phyloP scores from a whole-genome alignment of 2,113 vertebrate species.

The Scytalopus superciliaris region DNA sequence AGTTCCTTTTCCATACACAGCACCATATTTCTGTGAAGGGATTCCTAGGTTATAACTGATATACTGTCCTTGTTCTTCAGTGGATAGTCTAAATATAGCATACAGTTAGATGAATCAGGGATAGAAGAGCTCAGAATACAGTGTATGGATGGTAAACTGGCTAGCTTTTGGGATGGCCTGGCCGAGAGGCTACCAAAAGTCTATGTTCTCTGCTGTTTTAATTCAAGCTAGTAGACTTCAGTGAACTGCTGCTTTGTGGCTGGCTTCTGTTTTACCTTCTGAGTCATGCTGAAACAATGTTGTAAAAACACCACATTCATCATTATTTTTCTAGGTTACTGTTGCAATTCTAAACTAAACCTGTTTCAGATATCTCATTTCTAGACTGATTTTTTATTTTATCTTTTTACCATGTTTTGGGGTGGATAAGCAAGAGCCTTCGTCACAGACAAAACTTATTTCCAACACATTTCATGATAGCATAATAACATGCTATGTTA shows the following conservation, averaged over 20 bases:
- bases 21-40: not conserved
- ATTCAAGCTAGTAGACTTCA: not conserved
- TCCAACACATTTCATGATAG: not conserved
- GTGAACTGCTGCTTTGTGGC: not conserved
- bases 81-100: not conserved
- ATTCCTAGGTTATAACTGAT: not conserved
- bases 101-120: not conserved
- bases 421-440: not conserved
- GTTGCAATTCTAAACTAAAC: not conserved
- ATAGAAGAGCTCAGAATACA: not conserved
- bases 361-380: not conserved
- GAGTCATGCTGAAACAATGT: not conserved
- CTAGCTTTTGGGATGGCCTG: not conserved
- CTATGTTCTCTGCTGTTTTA: not conserved
- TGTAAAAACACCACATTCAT: not conserved
- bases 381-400: not conserved
- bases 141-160: accelerated
- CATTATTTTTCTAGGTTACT: not conserved
- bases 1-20: not conserved
- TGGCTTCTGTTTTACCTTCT: not conserved
- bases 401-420: not conserved
- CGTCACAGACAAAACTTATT: not conserved
- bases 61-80: not conserved
- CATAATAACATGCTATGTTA: accelerated
- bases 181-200: not conserved